A percentile compares a stretch with the other conserved stretches of the same genome.
These are phyloP conservation scores for Brachionus sp. DNA, from an alignment of 1,140 invertebrate species.

Conservation along the genomic window DNA sequence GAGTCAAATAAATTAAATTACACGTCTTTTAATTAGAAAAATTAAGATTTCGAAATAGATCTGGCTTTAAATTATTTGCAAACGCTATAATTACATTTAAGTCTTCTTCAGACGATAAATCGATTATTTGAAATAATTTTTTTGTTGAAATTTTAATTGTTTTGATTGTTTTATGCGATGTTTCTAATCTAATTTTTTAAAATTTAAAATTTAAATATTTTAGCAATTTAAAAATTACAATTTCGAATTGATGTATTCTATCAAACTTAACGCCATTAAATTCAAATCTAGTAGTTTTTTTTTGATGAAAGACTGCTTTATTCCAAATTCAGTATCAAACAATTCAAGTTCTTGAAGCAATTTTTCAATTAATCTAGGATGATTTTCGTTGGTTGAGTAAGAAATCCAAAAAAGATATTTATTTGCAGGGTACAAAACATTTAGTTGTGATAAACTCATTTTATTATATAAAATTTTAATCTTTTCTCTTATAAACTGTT, in stretches of 20 bases:
- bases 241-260: slow-evolving; percentile 4
- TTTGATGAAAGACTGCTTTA: not conserved
- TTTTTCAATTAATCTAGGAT: not conserved
- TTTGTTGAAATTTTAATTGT: not conserved
- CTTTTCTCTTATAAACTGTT: not conserved
- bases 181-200: not conserved
- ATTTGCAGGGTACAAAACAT: not conserved
- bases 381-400: not conserved
- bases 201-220: not conserved
- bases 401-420: not conserved
- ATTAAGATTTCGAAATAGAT: not conserved
- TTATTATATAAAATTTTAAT: slow-evolving; percentile 2
- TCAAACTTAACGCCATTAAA: not conserved
- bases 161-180: not conserved
- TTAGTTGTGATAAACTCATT: not conserved
- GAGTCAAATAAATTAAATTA: not conserved
- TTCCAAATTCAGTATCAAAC: slow-evolving; percentile 2
- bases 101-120: not conserved
- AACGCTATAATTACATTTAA: slow-evolving; percentile 9
- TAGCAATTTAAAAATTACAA: not conserved
- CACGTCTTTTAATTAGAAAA: not conserved
- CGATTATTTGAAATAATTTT: not conserved
- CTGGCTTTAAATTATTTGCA: slow-evolving; percentile 26
- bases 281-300: not conserved
- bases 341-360: not conserved